These are phyloP conservation scores for Leucozona laternaria DNA, from an alignment of 2,888 invertebrate species.

Conservation along the genomic window DNA sequence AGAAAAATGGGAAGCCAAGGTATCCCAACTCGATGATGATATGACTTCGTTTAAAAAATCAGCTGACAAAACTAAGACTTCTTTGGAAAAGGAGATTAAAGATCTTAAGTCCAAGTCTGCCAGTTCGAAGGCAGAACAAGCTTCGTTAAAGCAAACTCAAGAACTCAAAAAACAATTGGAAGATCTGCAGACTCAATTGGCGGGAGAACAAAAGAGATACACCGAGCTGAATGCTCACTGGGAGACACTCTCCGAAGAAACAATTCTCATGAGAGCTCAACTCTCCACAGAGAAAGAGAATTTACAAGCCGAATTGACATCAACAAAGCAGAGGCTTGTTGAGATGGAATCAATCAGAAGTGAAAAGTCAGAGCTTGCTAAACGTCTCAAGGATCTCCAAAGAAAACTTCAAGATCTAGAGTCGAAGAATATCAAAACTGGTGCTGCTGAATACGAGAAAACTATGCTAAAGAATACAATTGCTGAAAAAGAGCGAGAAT, in stretches of 20 bases:
- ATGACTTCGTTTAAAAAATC: constrained; percentile 86
- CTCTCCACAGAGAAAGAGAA: constrained; percentile 92
- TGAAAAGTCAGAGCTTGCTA: constrained; percentile 81
- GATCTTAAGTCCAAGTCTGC: constrained; percentile 88
- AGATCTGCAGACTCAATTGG: constrained; percentile 88
- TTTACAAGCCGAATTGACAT: constrained; percentile 85
- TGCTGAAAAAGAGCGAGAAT: constrained; percentile 90
- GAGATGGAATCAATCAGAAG: constrained; percentile 80
- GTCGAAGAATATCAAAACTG: constrained; percentile 79
- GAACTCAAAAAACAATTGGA: constrained; percentile 83
- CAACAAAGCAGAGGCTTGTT: constrained; percentile 79
- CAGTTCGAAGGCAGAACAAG: constrained; percentile 85
- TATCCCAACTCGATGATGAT: constrained; percentile 86
- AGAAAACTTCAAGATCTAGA: constrained; percentile 81
- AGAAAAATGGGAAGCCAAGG: constrained; percentile 87
- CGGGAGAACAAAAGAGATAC: constrained; percentile 89
- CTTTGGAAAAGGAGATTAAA: constrained; percentile 90
- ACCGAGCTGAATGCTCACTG: constrained; percentile 92
- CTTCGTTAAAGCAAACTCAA: constrained; percentile 89
- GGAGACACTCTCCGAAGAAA: constrained; percentile 93
- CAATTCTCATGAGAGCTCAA: constrained; percentile 92
- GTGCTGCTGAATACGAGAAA: constrained; percentile 86
- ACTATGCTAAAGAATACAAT: constrained; percentile 88
- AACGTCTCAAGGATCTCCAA: constrained; percentile 80
- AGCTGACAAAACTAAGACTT: constrained; percentile 87